A percentile compares a stretch with the other conserved stretches of the same genome.
phyloP scores from a whole-genome alignment of 2,888 invertebrate species.

The Steinernema scapterisci region DNA sequence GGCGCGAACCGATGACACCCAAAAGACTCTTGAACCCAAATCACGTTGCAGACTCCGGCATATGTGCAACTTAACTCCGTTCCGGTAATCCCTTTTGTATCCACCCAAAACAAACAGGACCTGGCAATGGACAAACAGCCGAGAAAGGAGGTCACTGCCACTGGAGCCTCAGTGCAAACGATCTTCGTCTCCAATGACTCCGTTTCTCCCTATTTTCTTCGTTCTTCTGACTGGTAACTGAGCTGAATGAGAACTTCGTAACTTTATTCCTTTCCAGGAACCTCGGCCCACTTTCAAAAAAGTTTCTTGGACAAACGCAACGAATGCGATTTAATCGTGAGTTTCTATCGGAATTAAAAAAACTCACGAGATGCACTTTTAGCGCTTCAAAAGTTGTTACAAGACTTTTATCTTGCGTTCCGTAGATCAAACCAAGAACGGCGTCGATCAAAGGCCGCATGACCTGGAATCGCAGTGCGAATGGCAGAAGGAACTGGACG shows the following conservation, averaged over 20 bases:
- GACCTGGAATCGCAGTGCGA: background rate
- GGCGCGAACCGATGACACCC: too few relatives aligned
- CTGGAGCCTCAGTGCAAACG: constrained; percentile 17
- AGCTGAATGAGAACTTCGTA: background rate
- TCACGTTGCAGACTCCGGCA: background rate
- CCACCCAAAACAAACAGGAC: constrained; percentile 10
- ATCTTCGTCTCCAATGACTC: background rate
- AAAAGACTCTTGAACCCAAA: too few relatives aligned
- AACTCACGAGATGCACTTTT: background rate
- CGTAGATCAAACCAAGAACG: constrained; percentile 8
- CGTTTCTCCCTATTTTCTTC: background rate
- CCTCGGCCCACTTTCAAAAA: background rate
- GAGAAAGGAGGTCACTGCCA: constrained; percentile 28
- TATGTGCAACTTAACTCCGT: background rate
- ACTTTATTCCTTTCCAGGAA: background rate
- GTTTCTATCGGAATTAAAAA: background rate
- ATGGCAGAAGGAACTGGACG: constrained; percentile 19
- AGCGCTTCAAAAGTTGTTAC: constrained; percentile 27
- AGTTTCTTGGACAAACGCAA: background rate
- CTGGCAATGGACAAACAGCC: constrained; percentile 1
- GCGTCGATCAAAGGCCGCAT: background rate
- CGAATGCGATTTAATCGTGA: constrained; percentile 9
- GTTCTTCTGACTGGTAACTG: background rate
- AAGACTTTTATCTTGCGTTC: constrained; percentile 7
- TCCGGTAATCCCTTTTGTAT: background rate